Evolutionary conservation across 2,113 vertebrate species (phyloP).

Genomic region (Ellobius talpinus): DNA sequence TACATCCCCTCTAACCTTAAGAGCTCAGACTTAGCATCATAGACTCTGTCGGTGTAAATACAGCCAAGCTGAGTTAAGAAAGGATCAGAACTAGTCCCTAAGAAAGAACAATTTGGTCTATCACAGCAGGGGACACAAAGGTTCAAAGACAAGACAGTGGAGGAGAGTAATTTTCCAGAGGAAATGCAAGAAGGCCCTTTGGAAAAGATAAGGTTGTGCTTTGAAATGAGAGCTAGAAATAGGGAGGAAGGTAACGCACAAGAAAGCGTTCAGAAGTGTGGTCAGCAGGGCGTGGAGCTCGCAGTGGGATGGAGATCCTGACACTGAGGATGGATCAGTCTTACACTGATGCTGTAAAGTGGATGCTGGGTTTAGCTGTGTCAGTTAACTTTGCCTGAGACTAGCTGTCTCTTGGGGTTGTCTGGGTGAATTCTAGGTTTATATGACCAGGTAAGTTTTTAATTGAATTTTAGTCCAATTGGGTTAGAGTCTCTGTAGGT

Average conservation of each 20-base stretch:
- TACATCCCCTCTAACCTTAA: neutral
- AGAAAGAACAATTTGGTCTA: constrained; percentile 1
- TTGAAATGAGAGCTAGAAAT: neutral
- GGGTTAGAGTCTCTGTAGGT: neutral
- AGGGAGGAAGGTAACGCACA: fast-evolving
- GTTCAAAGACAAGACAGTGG: neutral
- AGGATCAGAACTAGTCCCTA: neutral
- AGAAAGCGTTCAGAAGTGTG: neutral
- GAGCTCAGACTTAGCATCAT: too few species aligned
- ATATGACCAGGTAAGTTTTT: neutral
- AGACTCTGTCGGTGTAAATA: neutral
- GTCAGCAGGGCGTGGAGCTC: fast-evolving
- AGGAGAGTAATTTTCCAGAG: constrained; percentile 12
- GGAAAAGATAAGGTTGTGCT: neutral
- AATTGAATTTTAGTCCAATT: neutral
- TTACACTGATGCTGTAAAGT: fast-evolving
- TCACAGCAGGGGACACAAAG: neutral
- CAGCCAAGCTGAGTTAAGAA: neutral
- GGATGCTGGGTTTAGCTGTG: fast-evolving
- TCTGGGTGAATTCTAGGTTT: neutral
- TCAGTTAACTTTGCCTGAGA: neutral
- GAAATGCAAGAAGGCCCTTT: neutral
- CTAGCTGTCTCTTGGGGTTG: neutral
- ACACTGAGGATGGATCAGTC: fast-evolving
- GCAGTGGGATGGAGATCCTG: too few species aligned